Conservation (phyloP, 1,140 invertebrate genomes). For the Notospermus geniculatus region DNA sequence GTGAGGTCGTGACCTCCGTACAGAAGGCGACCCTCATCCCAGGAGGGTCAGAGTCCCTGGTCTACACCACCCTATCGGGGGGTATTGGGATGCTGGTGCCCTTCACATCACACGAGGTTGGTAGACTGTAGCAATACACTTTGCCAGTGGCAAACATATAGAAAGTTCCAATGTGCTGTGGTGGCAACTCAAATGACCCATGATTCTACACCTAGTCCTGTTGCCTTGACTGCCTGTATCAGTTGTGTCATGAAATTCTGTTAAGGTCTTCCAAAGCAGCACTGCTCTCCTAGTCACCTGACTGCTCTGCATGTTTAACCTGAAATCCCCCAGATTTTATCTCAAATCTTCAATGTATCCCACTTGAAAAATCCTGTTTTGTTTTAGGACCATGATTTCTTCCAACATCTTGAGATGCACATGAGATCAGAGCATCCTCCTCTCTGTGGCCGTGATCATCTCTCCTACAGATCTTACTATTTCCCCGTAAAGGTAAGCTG, state of each 20-base stretch:
- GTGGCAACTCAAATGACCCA: too few relatives aligned
- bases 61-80: slow-evolving; percentile 95
- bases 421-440: slow-evolving; percentile 96
- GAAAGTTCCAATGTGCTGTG: too few relatives aligned
- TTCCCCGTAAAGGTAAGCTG: slow-evolving; percentile 87
- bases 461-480: slow-evolving; percentile 96
- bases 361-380: slow-evolving; percentile 13
- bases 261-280: too few relatives aligned
- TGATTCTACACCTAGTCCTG: too few relatives aligned
- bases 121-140: too few relatives aligned
- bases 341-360: too few relatives aligned
- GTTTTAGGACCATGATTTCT: slow-evolving; percentile 92
- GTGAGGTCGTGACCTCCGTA: slow-evolving; percentile 72
- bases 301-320: too few relatives aligned
- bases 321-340: too few relatives aligned
- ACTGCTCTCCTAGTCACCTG: too few relatives aligned
- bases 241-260: too few relatives aligned
- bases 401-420: slow-evolving; percentile 99
- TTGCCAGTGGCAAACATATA: too few relatives aligned
- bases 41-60: slow-evolving; percentile 90
- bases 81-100: slow-evolving; percentile 91
- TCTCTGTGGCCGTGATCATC: slow-evolving; percentile 93
- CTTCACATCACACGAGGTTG: slow-evolving; percentile 89
- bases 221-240: too few relatives aligned
- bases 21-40: slow-evolving; percentile 95